Base-by-base conservation (phyloP, 35 echinoderm and acorn worm species). In the Nesometra sesokonis region DNA sequence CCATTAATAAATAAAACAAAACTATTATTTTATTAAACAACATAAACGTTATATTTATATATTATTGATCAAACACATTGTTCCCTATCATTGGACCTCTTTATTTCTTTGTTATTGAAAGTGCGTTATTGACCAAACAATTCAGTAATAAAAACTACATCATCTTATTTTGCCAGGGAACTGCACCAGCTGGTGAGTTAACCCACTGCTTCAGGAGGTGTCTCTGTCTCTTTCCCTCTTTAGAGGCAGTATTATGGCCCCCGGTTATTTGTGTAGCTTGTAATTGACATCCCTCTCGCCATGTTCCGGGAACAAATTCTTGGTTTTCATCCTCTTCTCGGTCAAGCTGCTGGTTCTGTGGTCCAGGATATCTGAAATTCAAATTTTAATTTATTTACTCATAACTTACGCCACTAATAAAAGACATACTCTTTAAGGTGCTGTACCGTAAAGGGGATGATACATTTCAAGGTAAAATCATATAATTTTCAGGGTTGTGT, bases 101-200 rank as follows among this genome's bases (percentile, higher is more conserved):
- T n/a, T n/a, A n/a, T n/a, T n/a, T n/a, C n/a, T n/a, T n/a, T n/a
- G n/a, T n/a, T n/a, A n/a, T n/a, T n/a, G n/a, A n/a, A n/a, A n/a
- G n/a, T n/a, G n/a, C n/a, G n/a, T n/a, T n/a, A n/a, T n/a, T n/a
- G n/a, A n/a, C n/a, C n/a, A n/a, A n/a, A n/a, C n/a, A n/a, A n/a
- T n/a, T n/a, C n/a, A n/a, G n/a, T n/a, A n/a, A n/a, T n/a, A n/a
- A n/a, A n/a, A n/a, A n/a, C n/a, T n/a, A n/a, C n/a, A n/a, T n/a
- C n/a, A n/a, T n/a, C n/a, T n/a, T n/a, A n/a, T n/a, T n/a, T n/a
- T 85, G 84, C 84, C 84, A 85, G 11, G 84, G 84, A 27, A 85
- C 84, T 32, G 35, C 52, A 11, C 84, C 84, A 32, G 84, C 84
- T 46, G 37, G 35, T 46, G 36, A 47, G 84, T 85, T 85, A 29